These are phyloP conservation scores for Drosophila chauvacae DNA, from an alignment of 1,140 invertebrate species.

Conservation along the genomic window DNA sequence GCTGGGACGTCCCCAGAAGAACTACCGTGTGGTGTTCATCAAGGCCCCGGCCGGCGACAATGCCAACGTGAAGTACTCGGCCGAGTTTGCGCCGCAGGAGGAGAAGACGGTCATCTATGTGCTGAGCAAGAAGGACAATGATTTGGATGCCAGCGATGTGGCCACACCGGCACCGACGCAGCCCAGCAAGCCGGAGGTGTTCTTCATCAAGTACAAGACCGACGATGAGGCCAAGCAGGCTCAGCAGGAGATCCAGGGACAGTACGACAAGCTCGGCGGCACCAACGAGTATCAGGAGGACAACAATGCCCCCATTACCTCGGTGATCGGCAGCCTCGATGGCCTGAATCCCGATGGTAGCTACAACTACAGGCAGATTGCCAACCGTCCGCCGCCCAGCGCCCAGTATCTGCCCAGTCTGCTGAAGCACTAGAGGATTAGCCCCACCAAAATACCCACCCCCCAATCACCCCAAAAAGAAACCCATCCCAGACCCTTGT, in stretches of 20 bases:
- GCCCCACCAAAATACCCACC: background rate
- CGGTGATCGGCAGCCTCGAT: slow-evolving; percentile 78
- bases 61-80: slow-evolving; percentile 85
- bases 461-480: slow-evolving; percentile 2
- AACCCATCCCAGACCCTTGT: slow-evolving; percentile 10
- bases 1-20: slow-evolving; percentile 88
- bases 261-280: slow-evolving; percentile 81
- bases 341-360: slow-evolving; percentile 79
- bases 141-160: slow-evolving; percentile 87
- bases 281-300: slow-evolving; percentile 81
- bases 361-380: slow-evolving; percentile 77
- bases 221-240: slow-evolving; percentile 86
- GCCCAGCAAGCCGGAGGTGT: slow-evolving; percentile 90
- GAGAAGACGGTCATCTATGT: slow-evolving; percentile 95
- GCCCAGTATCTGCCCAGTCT: slow-evolving; percentile 68
- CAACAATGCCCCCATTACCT: slow-evolving; percentile 74
- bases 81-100: slow-evolving; percentile 86
- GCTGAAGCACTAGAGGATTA: slow-evolving; percentile 54
- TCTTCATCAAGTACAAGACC: slow-evolving; percentile 91
- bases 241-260: slow-evolving; percentile 82
- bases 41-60: slow-evolving; percentile 91
- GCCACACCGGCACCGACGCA: slow-evolving; percentile 90
- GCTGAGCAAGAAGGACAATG: slow-evolving; percentile 90
- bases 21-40: slow-evolving; percentile 95
- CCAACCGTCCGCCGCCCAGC: slow-evolving; percentile 43